Base-by-base conservation (phyloP, 2,888 invertebrate genomes). In the Polydrusus tereticollis region DNA sequence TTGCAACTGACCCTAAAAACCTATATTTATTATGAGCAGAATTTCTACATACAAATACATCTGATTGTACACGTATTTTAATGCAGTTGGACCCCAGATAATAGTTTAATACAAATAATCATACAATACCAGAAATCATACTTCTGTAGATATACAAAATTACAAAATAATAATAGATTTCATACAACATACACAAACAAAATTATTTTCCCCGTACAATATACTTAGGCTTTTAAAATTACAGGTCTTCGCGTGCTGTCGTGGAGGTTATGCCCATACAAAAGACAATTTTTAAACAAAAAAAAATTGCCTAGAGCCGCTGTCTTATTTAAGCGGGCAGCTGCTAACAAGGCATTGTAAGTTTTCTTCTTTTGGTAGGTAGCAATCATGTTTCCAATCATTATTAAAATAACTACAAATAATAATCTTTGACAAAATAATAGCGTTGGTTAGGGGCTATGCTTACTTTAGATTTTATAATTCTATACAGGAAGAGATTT, bases 381-480 rank as follows among this genome's bases (percentile, higher is more conserved):
- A 55, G 52, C 29, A 55, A 55, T 55, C 52, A 55, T 55, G 16
- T 29, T 29, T 29, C 52, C 29, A 55, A 55, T 55, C 52, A 18
- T 55, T 55, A 55, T 55, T 55, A 52, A 52, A 52, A 52, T 52
- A 55, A 55, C 29, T 29, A 26, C 26, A 29, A 29, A 55, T 55
- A 55, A 55, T 55, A 33, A 55, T 55, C 52, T 55, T 55, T 33
- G 29, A 55, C 29, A 55, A 33, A 55, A 55, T 55, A 55, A 55
- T 55, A 55, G 29, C 26, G 29, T 55, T 16, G 29, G 52, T 29
- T 33, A 55, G 16, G 16, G 52, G 52, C 52, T 16, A 55, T 55
- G 52, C 29, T 55, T 55, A 55, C 29, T 33, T 55, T 55, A 26
- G 52, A 55, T n/a, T 29, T 29, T 55, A n/a, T n/a, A 55, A 33